Base-by-base conservation (phyloP, 2,113 vertebrate genomes). In the Circaetus gallicus region DNA sequence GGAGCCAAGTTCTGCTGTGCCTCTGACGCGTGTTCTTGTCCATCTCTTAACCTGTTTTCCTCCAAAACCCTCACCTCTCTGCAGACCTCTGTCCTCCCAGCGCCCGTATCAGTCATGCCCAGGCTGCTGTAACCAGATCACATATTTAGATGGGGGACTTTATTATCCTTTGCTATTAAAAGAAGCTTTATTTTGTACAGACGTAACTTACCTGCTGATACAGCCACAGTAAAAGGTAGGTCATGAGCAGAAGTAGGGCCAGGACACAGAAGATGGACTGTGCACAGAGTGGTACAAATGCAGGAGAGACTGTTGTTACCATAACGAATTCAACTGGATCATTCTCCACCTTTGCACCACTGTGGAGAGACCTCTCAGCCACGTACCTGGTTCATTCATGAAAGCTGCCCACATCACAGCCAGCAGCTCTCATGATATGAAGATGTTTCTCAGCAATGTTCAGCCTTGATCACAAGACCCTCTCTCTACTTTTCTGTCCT, bases 21-120 rank as follows among this genome's bases (percentile, higher is more conserved):
- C 13, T 69, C 42, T 77, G 49, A 49, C 1, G 1, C 0, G 0
- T 11, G 11, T 28, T 88, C 38, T 59, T 49, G 29, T 43, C 56
- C 36, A 34, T 28, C 34, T 88, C 62, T 77, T 32, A 45, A 28
- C 16, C 16, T 40, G 8, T 36, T 73, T 8, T 47, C 49, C 61
- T 82, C 45, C 71, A 22, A 8, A 90, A 17, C 7, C 16, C 52
- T 80, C 49, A 65, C 5, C 4, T 32, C 40, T 49, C 53, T 77
- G 58, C 66, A 80, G 61, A 49, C 28, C 19, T 84, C 45, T 86
- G n/a, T 71, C 43, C 20, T 76, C 32, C n/a, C 16, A 17, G 6
- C 0, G 1, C 19, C 53, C 25, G 20, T 56, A 28, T 25, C 36
- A 24, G 43, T 84, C 65, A 26, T 31, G 42, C 7, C 9, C 38